Evolutionary conservation across 2,113 vertebrate genomes (phyloP).

Genomic region (Caracal caracal): DNA sequence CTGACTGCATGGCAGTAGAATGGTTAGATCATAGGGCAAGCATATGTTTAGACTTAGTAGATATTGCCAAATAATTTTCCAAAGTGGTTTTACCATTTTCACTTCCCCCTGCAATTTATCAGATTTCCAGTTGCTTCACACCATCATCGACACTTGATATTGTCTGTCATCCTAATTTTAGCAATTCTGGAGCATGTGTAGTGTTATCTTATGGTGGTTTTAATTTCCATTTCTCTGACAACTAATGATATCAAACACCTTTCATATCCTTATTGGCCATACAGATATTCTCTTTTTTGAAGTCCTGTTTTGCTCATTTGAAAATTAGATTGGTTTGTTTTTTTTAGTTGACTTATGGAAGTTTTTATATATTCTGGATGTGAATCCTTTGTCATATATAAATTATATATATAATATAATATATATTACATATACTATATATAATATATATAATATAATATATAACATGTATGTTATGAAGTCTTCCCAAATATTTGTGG

Average conservation of each 20-base stretch:
- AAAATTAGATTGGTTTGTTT: not conserved
- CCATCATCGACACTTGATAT: not conserved
- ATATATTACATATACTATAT: too few relatives aligned
- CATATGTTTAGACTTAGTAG: not conserved
- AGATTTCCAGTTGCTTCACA: conserved; percentile 9
- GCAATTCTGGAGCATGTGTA: not conserved
- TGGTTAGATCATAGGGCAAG: not conserved
- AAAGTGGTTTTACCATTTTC: not conserved
- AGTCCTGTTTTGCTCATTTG: not conserved
- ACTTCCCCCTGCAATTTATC: not conserved
- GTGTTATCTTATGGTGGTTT: not conserved
- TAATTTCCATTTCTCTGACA: conserved; percentile 16
- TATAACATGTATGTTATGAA: too few relatives aligned
- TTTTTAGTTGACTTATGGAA: not conserved
- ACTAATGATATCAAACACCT: not conserved
- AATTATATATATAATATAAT: not conserved
- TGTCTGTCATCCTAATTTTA: not conserved
- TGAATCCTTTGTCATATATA: not conserved
- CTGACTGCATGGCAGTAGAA: not conserved
- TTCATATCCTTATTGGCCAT: not conserved
- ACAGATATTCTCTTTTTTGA: not conserved
- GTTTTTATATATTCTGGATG: not conserved
- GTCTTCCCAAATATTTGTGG: not conserved
- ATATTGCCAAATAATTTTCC: not conserved
- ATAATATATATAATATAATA: too few relatives aligned